These are phyloP conservation scores for Nymphicus hollandicus DNA, from an alignment of 2,113 vertebrate genomes.

Conservation along the genomic window DNA sequence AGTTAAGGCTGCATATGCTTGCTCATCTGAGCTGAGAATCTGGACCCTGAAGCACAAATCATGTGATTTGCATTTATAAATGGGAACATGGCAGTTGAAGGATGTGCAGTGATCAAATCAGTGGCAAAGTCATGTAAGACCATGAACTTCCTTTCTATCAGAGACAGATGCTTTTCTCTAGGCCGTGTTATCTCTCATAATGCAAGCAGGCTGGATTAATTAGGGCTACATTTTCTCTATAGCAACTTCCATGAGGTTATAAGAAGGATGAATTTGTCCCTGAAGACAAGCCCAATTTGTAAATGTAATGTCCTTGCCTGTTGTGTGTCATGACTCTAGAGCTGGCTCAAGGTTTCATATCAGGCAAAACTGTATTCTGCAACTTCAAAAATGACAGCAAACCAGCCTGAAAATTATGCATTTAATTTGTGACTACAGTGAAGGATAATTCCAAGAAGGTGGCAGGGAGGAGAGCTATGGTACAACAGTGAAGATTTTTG, in stretches of 20 bases:
- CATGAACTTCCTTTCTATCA: not conserved
- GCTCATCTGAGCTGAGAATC: not conserved
- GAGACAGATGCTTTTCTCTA: conserved; percentile 2
- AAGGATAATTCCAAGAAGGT: not conserved
- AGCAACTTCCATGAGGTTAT: not conserved
- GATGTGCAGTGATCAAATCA: not conserved
- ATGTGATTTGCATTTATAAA: not conserved
- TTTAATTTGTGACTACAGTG: not conserved
- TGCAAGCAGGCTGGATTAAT: conserved; percentile 37
- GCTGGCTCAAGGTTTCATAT: not conserved
- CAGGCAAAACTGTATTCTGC: not conserved
- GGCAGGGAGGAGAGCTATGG: not conserved
- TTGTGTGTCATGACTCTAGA: not conserved
- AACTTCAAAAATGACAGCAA: not conserved
- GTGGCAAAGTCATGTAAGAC: not conserved
- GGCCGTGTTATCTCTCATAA: not conserved
- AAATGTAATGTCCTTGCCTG: not conserved
- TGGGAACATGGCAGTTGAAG: not conserved
- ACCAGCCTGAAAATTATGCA: not conserved
- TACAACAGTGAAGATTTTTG: not conserved
- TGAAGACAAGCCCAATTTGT: not conserved
- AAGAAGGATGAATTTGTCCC: conserved; percentile 18
- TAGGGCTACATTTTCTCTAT: not conserved
- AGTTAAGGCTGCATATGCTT: not conserved
- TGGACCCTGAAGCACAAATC: not conserved